Evolutionary conservation across 2,888 invertebrate genomes (phyloP).

Genomic region (Doris montereyensis): DNA sequence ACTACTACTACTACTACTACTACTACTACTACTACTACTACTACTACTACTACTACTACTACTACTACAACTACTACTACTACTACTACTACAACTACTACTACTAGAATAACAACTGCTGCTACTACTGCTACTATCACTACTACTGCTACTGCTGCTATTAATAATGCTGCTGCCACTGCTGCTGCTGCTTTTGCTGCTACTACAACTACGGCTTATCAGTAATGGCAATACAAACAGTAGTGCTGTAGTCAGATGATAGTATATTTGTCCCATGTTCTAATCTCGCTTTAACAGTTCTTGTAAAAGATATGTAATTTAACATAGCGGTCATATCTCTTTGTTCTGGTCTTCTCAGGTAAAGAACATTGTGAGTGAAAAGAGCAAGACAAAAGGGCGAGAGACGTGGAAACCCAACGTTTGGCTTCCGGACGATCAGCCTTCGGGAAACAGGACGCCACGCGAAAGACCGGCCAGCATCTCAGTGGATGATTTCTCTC

Average conservation of each 20-base stretch:
- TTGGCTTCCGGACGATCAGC: slow-evolving; percentile 43
- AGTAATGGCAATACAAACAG: no score
- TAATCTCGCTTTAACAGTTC: no score
- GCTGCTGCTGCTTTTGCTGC: no score
- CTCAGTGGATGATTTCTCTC: slow-evolving; percentile 14
- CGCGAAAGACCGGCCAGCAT: background rate
- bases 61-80: slow-evolving; percentile 16
- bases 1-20: slow-evolving; percentile 20
- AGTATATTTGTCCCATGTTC: no score
- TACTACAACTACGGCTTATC: no score
- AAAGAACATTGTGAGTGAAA: slow-evolving; percentile 33
- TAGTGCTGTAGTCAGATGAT: no score
- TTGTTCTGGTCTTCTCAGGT: no score
- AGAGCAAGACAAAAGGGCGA: background rate
- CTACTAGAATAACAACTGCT: background rate
- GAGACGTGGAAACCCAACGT: slow-evolving; percentile 41
- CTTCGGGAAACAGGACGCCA: background rate
- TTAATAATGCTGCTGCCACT: no score
- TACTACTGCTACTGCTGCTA: no score
- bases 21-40: slow-evolving; percentile 20
- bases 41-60: slow-evolving; percentile 20
- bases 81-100: background rate
- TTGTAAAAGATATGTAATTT: no score
- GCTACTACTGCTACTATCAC: no score
- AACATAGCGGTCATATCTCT: no score